Evolutionary conservation across 2,797 vertebrate species (phyloP), one percentile per base, ranked within the genome.

Genomic region (Thunnus albacares): DNA sequence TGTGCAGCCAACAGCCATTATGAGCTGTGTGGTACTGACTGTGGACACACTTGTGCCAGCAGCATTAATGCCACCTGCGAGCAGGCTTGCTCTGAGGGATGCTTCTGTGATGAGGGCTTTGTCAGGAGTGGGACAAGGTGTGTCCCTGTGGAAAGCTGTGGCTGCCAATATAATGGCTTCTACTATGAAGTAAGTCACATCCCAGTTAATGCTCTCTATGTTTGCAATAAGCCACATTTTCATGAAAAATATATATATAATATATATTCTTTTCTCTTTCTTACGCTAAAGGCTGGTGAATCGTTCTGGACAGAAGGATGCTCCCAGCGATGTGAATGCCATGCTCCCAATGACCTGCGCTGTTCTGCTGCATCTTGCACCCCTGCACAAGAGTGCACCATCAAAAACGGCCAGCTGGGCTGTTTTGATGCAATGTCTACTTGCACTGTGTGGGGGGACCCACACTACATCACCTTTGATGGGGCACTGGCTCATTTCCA

Each of bases 401-500:
- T 95, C 77, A 78, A 52, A 89, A 52, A 90, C 0, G 94, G 94
- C 0, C 55, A 0, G 1, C 82, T 79, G 59, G 92, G 90, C 38
- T 95, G 94, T 79, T 91, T 73, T 0, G 55, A 72, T 20, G 0
- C 47, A 6, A 67, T 90, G 85, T 90, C 91, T 66, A 95, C 90
- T 14, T 95, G 96, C 80, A 89, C 72, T 0, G 89, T 93, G 15
- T 95, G 81, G 0, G 96, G 96, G 0, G 95, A 96, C 47, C 94
- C 95, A 6, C 96, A 97, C 75, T 96, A 96, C 88, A 41, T 87
- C 81, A 94, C 94, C 0, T 96, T 95, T 2, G 96, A 96, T 12
- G 95, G 95, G 6, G 91, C 93, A 0, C 0, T 96, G 43, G 85
- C 90, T 22, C 92, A 96, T 86, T 95, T 92, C 43, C 89, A 95